Base-by-base conservation (phyloP, 2,888 invertebrate species). In the Drosophila yooni region DNA sequence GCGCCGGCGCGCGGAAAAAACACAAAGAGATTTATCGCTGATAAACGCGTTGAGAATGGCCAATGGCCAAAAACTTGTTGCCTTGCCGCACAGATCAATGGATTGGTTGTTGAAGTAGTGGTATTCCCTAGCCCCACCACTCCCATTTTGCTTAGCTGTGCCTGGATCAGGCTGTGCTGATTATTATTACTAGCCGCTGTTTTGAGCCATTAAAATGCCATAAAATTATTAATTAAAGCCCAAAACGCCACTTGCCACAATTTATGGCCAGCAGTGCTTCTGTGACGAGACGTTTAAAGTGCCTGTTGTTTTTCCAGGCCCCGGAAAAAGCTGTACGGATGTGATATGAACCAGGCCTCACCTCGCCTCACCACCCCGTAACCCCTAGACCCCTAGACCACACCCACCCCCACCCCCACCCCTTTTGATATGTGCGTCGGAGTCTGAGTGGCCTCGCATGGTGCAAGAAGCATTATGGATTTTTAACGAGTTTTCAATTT, bases 401-500 rank as follows among this genome's bases (percentile, higher is more conserved):
- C 43, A 43, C 36, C 7, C 11, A 3, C n/a, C 18, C 21, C 53
- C 50, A 18, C 18, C 13, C 3, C 48, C 38, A 5, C 11, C 56
- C 18, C n/a, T 1, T 27, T n/a, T 34, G 58, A 25, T n/a, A 43
- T 34, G 11, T 10, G 36, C 57, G 52, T 64, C 56, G 51, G 71
- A 48, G 40, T 64, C 52, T 67, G 72, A 82, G 79, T 78, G 79
- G 81, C 51, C 59, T 70, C 70, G 60, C 48, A 74, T 74, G 80
- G 86, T 56, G 56, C 67, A 70, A 57, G 57, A 85, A 89, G 85
- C 85, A 93, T 93, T 93, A 93, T 92, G 93, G 91, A 91, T 93
- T 92, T 92, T 92, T 92, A 92, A 92, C 92, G 93, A 93, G 92
- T 92, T 92, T 92, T 92, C 92, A 91, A 92, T 92, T 92, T 92